A percentile compares a stretch with the other conserved stretches of the same genome.
These are phyloP conservation scores for Mesocricetus auratus DNA, from an alignment of 2,113 vertebrate genomes.

Conservation along the genomic window DNA sequence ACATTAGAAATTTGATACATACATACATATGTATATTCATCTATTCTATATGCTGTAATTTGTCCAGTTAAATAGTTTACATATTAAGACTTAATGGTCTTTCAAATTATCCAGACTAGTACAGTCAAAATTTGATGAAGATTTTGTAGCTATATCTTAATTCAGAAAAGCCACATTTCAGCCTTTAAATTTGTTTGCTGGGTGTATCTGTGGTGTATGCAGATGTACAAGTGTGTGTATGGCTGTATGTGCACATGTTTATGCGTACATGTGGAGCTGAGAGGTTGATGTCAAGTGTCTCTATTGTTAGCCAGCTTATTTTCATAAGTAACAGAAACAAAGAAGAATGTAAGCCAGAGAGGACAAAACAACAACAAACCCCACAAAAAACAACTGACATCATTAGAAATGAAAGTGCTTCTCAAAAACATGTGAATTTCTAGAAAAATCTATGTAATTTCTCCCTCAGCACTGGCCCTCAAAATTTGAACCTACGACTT, in stretches of 20 bases:
- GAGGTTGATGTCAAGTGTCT: neutral
- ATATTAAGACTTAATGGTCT: neutral
- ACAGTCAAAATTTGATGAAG: neutral
- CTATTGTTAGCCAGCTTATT: neutral
- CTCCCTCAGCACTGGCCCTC: constrained; percentile 56
- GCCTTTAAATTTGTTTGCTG: neutral
- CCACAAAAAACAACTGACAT: neutral
- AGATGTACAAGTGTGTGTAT: neutral
- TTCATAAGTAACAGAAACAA: constrained; percentile 18
- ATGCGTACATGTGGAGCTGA: too few species aligned
- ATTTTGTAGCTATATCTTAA: constrained; percentile 10
- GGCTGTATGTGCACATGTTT: neutral
- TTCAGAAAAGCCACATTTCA: constrained; percentile 48
- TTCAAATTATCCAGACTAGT: neutral
- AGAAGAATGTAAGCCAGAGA: constrained; percentile 2
- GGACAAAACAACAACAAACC: neutral
- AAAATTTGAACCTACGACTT: constrained; percentile 55
- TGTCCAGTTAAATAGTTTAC: constrained; percentile 48
- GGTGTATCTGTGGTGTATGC: neutral
- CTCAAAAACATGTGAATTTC: constrained; percentile 10
- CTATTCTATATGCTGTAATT: constrained; percentile 22
- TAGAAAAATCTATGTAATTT: constrained; percentile 74
- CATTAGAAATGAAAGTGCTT: constrained; percentile 22
- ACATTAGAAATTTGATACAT: neutral
- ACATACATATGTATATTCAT: neutral